Conservation (phyloP, 2,113 vertebrate genomes). For the Hymenochirus boettgeri region DNA sequence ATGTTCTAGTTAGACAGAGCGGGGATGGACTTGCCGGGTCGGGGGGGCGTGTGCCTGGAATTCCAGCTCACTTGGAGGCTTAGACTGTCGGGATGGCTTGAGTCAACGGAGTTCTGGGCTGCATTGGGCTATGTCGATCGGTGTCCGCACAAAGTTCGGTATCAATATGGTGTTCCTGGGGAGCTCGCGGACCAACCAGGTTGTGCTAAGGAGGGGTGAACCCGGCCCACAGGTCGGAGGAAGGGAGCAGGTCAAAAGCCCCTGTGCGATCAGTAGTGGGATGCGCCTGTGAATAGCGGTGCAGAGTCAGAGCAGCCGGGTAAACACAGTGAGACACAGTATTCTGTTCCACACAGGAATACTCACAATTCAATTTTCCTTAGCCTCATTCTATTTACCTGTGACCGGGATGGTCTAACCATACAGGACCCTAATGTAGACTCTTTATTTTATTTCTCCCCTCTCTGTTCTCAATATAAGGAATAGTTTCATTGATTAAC, state of each 20-base stretch:
- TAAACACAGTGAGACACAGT: conserved; percentile 63
- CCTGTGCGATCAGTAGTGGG: conserved; percentile 3
- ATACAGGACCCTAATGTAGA: too few species aligned
- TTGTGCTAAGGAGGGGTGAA: conserved; percentile 60
- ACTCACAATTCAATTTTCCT: too few species aligned
- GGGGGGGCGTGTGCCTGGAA: conserved; percentile 76
- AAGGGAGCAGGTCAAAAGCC: conserved; percentile 75
- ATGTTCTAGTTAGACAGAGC: neutral
- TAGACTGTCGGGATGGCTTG: conserved; percentile 63
- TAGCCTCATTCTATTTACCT: too few species aligned
- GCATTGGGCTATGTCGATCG: conserved; percentile 45
- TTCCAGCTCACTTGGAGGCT: conserved; percentile 63
- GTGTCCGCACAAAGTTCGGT: conserved; percentile 59
- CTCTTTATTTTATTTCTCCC: too few species aligned
- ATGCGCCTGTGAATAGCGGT: conserved; percentile 66
- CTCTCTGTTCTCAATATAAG: too few species aligned
- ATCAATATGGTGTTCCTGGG: conserved; percentile 41
- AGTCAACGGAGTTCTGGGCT: conserved; percentile 50
- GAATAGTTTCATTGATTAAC: too few species aligned
- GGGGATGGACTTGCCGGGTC: conserved; percentile 43
- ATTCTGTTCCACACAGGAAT: too few species aligned
- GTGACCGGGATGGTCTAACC: too few species aligned
- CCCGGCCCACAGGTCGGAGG: conserved; percentile 56
- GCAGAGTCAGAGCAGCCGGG: conserved; percentile 69
- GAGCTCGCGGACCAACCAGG: conserved; percentile 52